These are phyloP conservation scores for Deilephila elpenor DNA, from an alignment of 2,888 invertebrate genomes.

Conservation along the genomic window DNA sequence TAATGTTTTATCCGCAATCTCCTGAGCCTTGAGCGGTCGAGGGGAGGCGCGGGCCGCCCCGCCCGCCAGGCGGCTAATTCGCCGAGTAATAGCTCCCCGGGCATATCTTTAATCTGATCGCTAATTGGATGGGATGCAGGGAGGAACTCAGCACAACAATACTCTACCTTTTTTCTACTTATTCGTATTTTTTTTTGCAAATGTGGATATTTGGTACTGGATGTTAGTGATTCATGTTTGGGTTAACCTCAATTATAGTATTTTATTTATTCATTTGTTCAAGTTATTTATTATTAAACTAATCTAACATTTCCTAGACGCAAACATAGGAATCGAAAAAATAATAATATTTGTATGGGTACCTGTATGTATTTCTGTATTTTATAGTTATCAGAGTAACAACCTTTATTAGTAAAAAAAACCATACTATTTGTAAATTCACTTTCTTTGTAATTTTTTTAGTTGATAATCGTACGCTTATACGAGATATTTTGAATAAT, in stretches of 20 bases:
- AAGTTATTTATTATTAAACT: too few species aligned
- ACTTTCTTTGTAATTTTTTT: too few species aligned
- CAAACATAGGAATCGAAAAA: too few species aligned
- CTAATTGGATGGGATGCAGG: constrained; percentile 82
- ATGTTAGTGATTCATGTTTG: background rate
- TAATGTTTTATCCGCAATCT: constrained; percentile 37
- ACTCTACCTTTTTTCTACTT: background rate
- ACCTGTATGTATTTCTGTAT: too few species aligned
- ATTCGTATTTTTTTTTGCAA: background rate
- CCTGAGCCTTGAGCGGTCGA: constrained; percentile 34
- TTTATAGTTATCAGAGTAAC: too few species aligned
- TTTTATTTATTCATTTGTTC: too few species aligned
- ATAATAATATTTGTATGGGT: too few species aligned
- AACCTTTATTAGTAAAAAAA: too few species aligned
- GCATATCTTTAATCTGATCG: constrained; percentile 85
- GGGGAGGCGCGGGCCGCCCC: constrained; percentile 31
- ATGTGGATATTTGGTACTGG: background rate
- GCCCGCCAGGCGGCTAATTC: constrained; percentile 59
- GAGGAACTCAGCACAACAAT: constrained; percentile 51
- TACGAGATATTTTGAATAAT: too few species aligned
- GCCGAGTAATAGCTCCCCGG: constrained; percentile 83
- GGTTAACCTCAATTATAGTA: background rate
- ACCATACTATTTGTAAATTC: too few species aligned
- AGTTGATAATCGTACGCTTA: too few species aligned
- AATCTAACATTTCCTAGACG: too few species aligned